phyloP scores from a whole-genome alignment of 2,113 vertebrate species.

The Brachyhypopomus gauderio region DNA sequence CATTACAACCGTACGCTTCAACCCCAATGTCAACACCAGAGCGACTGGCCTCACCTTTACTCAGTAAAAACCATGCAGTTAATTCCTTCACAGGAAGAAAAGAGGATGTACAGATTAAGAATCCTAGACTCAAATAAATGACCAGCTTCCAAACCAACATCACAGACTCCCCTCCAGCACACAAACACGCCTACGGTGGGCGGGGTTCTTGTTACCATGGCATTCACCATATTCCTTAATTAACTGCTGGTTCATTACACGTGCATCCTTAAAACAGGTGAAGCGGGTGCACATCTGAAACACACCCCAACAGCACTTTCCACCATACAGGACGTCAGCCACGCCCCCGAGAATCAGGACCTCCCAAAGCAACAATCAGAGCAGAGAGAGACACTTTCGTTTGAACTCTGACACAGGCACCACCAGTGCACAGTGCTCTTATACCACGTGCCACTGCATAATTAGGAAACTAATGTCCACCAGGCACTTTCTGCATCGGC shows the following conservation, averaged over 20 bases:
- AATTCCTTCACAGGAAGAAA: not conserved
- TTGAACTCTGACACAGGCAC: no score
- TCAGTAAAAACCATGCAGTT: not conserved
- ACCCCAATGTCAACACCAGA: not conserved
- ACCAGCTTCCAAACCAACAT: not conserved
- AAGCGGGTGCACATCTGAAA: slow-evolving; percentile 51
- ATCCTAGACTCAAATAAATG: no score
- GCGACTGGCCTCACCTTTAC: not conserved
- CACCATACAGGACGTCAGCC: slow-evolving; percentile 56
- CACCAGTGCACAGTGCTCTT: no score
- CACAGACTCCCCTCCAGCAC: not conserved
- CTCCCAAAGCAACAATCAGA: slow-evolving; percentile 2
- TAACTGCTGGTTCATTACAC: slow-evolving; percentile 53
- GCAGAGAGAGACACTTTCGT: no score
- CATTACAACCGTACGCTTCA: not conserved
- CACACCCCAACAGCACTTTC: slow-evolving; percentile 36
- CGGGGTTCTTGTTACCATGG: slow-evolving; percentile 11
- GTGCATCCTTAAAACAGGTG: slow-evolving; percentile 36
- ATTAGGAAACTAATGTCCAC: no score
- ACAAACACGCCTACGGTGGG: not conserved
- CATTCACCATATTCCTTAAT: slow-evolving; percentile 50
- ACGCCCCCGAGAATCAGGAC: slow-evolving; percentile 17
- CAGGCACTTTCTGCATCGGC: no score
- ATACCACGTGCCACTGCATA: no score
- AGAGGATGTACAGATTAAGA: not conserved